These are phyloP conservation scores for Berghia stephanieae DNA, from an alignment of 1,140 invertebrate species.

Conservation along the genomic window DNA sequence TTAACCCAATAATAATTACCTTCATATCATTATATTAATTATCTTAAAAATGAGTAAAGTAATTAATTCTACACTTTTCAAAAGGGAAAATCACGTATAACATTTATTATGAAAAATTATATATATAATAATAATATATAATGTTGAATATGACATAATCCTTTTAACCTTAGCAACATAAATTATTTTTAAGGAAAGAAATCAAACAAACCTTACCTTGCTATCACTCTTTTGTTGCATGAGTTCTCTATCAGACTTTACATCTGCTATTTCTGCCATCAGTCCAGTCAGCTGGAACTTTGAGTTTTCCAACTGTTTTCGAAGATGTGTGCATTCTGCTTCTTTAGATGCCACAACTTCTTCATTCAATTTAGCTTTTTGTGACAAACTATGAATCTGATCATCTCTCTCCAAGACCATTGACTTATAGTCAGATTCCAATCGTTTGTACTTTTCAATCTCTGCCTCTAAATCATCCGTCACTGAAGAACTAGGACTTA, in stretches of 20 bases:
- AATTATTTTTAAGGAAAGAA: no score
- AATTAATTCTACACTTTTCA: neutral
- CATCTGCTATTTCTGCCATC: slow-evolving; percentile 50
- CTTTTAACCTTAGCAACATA: no score
- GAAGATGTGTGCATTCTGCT: slow-evolving; percentile 47
- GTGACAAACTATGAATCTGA: slow-evolving; percentile 48
- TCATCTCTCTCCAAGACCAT: slow-evolving; percentile 47
- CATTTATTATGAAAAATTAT: no score
- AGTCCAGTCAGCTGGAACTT: slow-evolving; percentile 59
- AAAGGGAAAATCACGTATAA: no score
- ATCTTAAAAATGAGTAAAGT: neutral
- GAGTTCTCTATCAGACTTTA: slow-evolving; percentile 42
- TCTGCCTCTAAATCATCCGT: slow-evolving; percentile 44
- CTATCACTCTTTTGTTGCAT: slow-evolving; percentile 41
- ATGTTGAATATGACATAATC: no score
- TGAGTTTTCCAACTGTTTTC: slow-evolving; percentile 61
- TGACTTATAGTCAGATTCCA: slow-evolving; percentile 44
- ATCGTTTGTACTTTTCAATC: slow-evolving; percentile 46
- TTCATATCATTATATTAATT: no score
- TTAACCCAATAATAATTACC: no score
- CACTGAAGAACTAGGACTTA: slow-evolving; percentile 46
- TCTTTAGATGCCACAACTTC: slow-evolving; percentile 47
- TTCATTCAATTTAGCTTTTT: slow-evolving; percentile 52
- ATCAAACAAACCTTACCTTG: slow-evolving; percentile 47
- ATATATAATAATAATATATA: no score